phyloP scores from a whole-genome alignment of 2,113 vertebrate species.

The Anoura caudifer region DNA sequence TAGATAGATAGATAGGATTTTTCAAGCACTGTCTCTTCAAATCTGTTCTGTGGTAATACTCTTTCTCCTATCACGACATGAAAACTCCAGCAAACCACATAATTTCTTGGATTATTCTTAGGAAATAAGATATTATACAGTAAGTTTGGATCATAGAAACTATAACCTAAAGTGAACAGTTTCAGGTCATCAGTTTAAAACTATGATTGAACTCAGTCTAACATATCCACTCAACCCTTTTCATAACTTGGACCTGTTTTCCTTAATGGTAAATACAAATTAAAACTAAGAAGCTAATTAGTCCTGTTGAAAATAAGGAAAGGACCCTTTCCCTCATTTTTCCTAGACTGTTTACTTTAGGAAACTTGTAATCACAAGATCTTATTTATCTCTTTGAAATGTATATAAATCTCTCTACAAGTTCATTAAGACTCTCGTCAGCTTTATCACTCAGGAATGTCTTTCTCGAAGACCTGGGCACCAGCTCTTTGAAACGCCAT shows the following conservation, averaged over 20 bases:
- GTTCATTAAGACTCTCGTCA: neutral
- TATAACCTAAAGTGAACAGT: neutral
- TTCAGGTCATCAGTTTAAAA: neutral
- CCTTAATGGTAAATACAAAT: neutral
- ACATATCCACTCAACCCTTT: neutral
- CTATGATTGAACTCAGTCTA: neutral
- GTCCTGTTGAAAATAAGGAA: neutral
- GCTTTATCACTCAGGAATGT: neutral
- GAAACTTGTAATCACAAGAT: neutral
- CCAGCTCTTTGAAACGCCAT: neutral
- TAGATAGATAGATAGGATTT: neutral
- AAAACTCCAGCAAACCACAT: neutral
- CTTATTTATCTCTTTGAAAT: neutral
- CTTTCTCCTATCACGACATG: neutral
- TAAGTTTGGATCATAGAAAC: neutral
- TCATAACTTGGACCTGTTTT: neutral
- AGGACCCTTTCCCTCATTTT: fast-evolving
- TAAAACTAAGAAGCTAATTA: neutral
- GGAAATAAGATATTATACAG: neutral
- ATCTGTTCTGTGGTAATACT: neutral
- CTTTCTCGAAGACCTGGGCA: neutral
- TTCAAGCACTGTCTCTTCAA: neutral
- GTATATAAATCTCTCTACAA: neutral
- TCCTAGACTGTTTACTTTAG: neutral
- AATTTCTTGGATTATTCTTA: neutral